Evolutionary conservation across 2,113 vertebrate species (phyloP), one percentile per base, ranked within the genome.

Genomic region (Cyphomyrus discorhynchus): DNA sequence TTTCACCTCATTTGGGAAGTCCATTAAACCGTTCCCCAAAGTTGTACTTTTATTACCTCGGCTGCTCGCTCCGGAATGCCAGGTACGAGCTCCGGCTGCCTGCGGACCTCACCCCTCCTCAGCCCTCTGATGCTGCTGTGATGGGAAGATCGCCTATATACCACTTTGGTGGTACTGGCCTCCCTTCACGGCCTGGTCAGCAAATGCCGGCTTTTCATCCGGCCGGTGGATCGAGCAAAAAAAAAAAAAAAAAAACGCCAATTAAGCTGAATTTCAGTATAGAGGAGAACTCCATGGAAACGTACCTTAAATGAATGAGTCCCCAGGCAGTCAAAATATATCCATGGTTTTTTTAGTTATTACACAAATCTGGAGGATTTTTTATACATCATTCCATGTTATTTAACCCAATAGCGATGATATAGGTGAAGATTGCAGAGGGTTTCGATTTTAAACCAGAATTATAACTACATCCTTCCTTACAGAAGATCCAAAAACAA

Each of bases 1-100:
- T 92, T 88, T 53, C 89, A 66, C 89, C 90, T 85, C 50, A 24
- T 88, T 82, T 62, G 50, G 88, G 24, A 9, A 89, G 82, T 70
- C 58, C n/a, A 35, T 87, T 46, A 90, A 86, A 74, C 53, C 84
- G 53, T 87, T 87, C 66, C 88, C 50, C 31, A 31, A 83, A 89
- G 66, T 50, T 89, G 27, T 77, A 42, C 74, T 89, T 77, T 89
- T 50, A 52, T 89, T 35, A 53, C 35, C 17, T 66, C 66, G 87
- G 21, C 87, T 47, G 19, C 15, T 66, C 11, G 24, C 58, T 19
- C 15, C 47, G 13, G 15, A 31, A 52, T 9, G n/a, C 46, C 13
- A 39, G 88, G 3, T 66, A 50, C 15, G 13, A 4, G 31, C 47
- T 35, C 15, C 8, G 0, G n/a, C 10, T 17, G 42, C 58, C 10